Evolutionary conservation across 1,140 invertebrate genomes (phyloP), one percentile per base, ranked within the genome.

Genomic region (Cotesia vestalis): DNA sequence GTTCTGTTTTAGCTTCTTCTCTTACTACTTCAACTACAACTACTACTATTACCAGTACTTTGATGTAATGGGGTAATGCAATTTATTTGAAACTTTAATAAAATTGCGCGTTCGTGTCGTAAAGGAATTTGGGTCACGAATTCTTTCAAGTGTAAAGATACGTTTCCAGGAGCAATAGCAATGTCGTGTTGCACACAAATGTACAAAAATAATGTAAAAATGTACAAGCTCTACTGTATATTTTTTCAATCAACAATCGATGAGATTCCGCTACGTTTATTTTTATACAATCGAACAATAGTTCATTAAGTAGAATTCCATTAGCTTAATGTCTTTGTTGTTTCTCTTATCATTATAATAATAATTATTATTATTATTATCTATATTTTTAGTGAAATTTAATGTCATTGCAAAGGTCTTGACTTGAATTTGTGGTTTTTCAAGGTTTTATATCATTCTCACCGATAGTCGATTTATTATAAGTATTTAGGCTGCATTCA

Each of bases 1-100:
- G 36, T 52, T 51, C 40, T 14, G 20, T 46, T 38, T 35, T n/a
- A 3, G 36, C 34, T 59, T 17, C 11, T 12, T n/a, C 53, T 55
- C 20, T 20, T 20, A 11, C 20, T 59, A 52, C 27, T 27, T 1
- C 27, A 27, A 27, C 27, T 27, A 3, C 27, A 27, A 27, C 27
- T 27, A 27, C 27, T 27, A 27, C 27, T 27, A 27, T 27, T 60
- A 64, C 62, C 60, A 69, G 62, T 55, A 72, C 62, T 75, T 75
- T 75, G 74, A 75, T 70, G 74, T 73, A 75, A 75, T 75, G 63
- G 74, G 55, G 68, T 71, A 79, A 78, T 79, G 75, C 73, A 79
- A 79, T 79, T 79, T 79, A 79, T 79, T 77, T 72, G 72, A 78
- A 78, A 78, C 69, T 78, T 77, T 78, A 74, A 77, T 77, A 76